Evolutionary conservation across 2,113 vertebrate genomes (phyloP), one percentile per base, ranked within the genome.

Genomic region (Brachypodius melanocephalos): DNA sequence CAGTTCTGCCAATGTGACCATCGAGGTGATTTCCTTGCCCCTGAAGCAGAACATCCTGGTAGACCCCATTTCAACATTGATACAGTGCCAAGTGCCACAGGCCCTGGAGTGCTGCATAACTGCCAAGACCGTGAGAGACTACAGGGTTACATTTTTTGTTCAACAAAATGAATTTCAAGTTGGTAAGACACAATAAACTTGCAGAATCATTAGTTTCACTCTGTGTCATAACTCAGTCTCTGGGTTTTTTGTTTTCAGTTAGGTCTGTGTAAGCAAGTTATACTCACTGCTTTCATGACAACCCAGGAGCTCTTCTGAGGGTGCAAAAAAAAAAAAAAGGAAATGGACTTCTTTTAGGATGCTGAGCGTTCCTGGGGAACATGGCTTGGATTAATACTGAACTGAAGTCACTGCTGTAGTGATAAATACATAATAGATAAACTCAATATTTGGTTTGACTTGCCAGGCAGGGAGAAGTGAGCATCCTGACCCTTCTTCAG

Each of bases 41-140:
- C 92, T 88, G 28, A 77, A 69, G 36, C 13, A 80, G 12, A 58
- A 95, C 42, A 98, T 98, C 92, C 45, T 97, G 89, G 52, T 94
- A 28, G 88, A 98, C 28, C 98, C 98, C n/a, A 48, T 98, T 48
- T 19, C 7, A 59, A 45, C 95, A 28, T 20, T 43, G 0, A 9
- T 97, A 19, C 19, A 5, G 2, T 98, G 97, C 15, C 3, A 42
- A 10, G 51, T 3, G 8, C 46, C 8, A 13, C 91, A 79, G 17
- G 1, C 4, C 15, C 94, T 98, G 7, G 34, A 58, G 26, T 98
- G 98, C 93, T 98, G 98, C 21, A 29, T 97, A 31, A 32, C 3
- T 14, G 67, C 20, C 10, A 8, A 71, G 14, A n/a, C 43, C 1
- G 3, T 1, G 2, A 52, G n/a, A 69, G 8, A 94, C n/a, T 98